These are phyloP conservation scores for Silurus asotus DNA, from an alignment of 2,113 vertebrate species.

Conservation along the genomic window DNA sequence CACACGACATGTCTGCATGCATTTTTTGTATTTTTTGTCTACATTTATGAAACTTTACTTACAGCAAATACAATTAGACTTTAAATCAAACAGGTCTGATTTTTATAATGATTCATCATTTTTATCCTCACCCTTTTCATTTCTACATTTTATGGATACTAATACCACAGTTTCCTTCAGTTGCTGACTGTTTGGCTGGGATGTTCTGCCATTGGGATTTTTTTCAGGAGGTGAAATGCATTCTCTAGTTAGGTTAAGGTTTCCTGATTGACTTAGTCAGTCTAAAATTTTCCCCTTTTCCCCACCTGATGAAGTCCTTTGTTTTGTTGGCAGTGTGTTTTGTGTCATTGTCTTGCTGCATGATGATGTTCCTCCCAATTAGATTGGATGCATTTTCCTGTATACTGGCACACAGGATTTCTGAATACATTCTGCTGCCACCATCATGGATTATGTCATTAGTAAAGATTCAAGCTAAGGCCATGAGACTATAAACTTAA, in stretches of 20 bases:
- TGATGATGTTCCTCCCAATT: not conserved
- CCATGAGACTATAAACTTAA: no score
- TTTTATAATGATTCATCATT: not conserved
- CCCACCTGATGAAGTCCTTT: not conserved
- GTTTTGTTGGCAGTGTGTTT: not conserved
- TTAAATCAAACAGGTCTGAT: not conserved
- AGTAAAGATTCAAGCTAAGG: not conserved
- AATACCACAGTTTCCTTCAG: not conserved
- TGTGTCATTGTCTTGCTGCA: not conserved
- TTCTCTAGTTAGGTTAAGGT: not conserved
- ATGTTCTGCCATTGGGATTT: not conserved
- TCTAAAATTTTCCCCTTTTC: not conserved
- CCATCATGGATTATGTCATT: not conserved
- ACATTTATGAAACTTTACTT: not conserved
- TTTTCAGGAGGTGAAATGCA: not conserved
- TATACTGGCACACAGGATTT: not conserved
- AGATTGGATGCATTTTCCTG: not conserved
- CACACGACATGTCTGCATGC: not conserved
- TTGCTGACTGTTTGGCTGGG: not conserved
- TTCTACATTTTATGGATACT: not conserved
- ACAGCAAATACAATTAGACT: not conserved
- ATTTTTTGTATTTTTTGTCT: not conserved
- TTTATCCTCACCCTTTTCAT: not conserved
- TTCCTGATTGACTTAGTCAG: not conserved
- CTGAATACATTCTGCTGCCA: not conserved